Base-by-base conservation (phyloP, 1,140 invertebrate genomes). In the Papilio polyxenes region DNA sequence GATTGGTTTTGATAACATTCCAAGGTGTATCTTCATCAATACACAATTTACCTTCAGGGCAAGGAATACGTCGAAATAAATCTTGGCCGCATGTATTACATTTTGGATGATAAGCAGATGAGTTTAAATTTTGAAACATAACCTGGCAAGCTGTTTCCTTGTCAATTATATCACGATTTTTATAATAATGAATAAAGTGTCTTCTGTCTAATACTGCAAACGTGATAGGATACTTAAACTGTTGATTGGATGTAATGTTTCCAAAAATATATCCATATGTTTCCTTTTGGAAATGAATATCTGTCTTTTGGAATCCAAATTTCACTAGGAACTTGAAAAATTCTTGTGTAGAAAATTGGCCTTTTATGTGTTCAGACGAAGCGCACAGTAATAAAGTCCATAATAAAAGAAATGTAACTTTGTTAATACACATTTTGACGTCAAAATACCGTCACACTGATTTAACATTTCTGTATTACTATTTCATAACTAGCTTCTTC, bases 291-390 rank as follows among this genome's bases (percentile, higher is more conserved):
- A 97, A 96, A 91, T 98, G 96, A 37, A 96, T 95, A 92, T 98
- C 97, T n/a, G 98, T 99, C 94, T 99, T 98, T 95, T 99, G 98
- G 92, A 99, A 98, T 81, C 98, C 98, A 94, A 99, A 99, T 94
- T 99, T 99, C 4, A 98, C 96, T 53, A 99, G 95, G 94, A 99
- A 99, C 89, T 97, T 96, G 91, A 99, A 99, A 92, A 99, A 99
- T 59, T 93, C 92, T 78, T 87, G 83, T 23, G 93, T 93, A 51
- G 91, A 90, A 88, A 94, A 94, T 85, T 91, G 89, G 69, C 92
- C 93, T 82, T 90, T 89, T 82, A 94, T 92, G 79, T 91, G 93
- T 69, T 90, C 90, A 53, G 88, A 83, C 23, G 88, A 90, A 40
- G 87, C 88, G 48, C 75, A 76, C 15, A 87, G 20, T 76, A 93